Conservation (phyloP, 23 tunicate genomes). For the Phallusia fumigata region DNA sequence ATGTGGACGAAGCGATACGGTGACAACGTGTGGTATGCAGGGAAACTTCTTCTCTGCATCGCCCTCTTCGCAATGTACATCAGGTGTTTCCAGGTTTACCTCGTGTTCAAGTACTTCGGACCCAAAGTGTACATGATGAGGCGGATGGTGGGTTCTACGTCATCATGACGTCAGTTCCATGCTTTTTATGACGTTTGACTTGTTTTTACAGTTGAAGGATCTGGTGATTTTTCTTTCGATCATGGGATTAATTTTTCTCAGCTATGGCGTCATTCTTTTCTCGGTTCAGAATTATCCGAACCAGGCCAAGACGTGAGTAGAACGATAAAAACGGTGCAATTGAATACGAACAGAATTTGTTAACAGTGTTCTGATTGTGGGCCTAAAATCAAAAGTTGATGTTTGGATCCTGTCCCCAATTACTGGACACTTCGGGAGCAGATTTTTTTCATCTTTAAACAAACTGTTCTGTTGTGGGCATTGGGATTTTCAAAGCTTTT, state of each 20-base stretch:
- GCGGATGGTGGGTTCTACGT: slow-evolving; percentile 26
- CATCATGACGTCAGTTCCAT: not conserved
- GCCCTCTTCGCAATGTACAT: slow-evolving; percentile 24
- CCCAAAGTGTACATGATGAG: slow-evolving; percentile 53
- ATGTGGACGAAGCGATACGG: not conserved
- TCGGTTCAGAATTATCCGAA: slow-evolving; percentile 10
- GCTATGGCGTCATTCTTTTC: slow-evolving; percentile 28
- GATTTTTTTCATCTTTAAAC: not conserved
- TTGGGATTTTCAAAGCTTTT: not conserved
- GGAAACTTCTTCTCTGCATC: slow-evolving; percentile 21
- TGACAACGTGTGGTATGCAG: not conserved
- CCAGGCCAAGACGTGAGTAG: not conserved
- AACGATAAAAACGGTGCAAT: no score
- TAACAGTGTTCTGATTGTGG: no score
- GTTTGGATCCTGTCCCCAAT: no score
- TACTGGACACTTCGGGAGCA: no score
- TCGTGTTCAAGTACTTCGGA: slow-evolving; percentile 31
- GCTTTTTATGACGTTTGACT: not conserved
- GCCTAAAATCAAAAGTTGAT: no score
- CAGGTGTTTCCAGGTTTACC: slow-evolving; percentile 28
- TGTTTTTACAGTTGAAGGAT: slow-evolving; percentile 23
- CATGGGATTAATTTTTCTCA: slow-evolving; percentile 31
- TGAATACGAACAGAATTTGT: no score
- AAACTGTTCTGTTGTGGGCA: not conserved
- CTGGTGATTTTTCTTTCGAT: slow-evolving; percentile 25